These are phyloP conservation scores for Polypedilum vanderplanki DNA, from an alignment of 1,140 invertebrate species.

Conservation along the genomic window DNA sequence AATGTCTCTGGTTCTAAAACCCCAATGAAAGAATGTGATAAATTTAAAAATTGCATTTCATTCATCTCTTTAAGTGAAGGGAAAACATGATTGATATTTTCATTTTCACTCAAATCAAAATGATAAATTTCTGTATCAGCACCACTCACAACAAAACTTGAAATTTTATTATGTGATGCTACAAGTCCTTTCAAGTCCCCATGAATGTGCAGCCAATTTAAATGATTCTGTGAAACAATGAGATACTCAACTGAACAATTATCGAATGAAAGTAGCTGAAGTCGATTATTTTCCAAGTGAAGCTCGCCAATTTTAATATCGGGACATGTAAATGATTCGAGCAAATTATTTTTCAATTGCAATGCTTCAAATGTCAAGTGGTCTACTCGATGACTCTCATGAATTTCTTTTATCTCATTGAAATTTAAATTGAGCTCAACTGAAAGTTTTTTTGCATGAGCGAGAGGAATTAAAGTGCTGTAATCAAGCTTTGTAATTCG, in stretches of 20 bases:
- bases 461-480: background rate
- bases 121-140: background rate
- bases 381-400: background rate
- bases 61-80: background rate
- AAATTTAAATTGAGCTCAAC: background rate
- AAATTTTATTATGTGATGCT: background rate
- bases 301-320: conserved; percentile 1
- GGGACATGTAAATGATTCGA: background rate
- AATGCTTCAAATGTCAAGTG: conserved; percentile 2
- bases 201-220: background rate
- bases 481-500: background rate
- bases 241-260: conserved; percentile 15
- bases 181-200: background rate
- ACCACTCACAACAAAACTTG: background rate
- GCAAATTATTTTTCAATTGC: background rate
- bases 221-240: background rate
- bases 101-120: background rate
- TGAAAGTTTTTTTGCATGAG: background rate
- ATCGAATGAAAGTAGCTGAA: background rate
- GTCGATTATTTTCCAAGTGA: background rate
- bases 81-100: background rate
- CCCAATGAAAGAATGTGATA: background rate
- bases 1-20: background rate
- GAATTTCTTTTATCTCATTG: background rate
- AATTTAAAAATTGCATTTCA: background rate